Percentiles rank a stretch among this genome's conserved stretches.
These are phyloP conservation scores for Macaria liturata DNA, from an alignment of 2,888 invertebrate genomes.

Conservation along the genomic window DNA sequence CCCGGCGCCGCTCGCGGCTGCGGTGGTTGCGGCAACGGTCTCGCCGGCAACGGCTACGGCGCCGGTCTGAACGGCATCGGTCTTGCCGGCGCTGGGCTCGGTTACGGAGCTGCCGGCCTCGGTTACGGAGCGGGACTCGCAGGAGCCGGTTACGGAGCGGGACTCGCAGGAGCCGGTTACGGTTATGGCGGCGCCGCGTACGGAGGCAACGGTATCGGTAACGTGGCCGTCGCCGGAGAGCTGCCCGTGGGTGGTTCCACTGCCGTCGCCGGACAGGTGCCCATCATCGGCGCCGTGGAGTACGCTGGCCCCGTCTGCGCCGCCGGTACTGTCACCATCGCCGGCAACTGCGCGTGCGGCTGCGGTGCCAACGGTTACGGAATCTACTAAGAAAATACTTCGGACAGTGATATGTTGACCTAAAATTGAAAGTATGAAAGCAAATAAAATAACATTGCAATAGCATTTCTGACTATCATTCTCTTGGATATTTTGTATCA, in stretches of 20 bases:
- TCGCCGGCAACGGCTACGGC: neutral
- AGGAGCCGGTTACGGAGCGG: slow-evolving; percentile 7
- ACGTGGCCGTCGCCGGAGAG: slow-evolving; percentile 45
- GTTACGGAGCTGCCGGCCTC: neutral
- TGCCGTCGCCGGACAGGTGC: slow-evolving; percentile 46
- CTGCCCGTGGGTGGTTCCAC: slow-evolving; percentile 47
- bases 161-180: slow-evolving; percentile 1
- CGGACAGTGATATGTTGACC: too few relatives aligned
- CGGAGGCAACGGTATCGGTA: slow-evolving; percentile 38
- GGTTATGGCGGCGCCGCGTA: slow-evolving; percentile 1
- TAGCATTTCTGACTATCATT: too few relatives aligned
- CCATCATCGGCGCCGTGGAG: slow-evolving; percentile 48
- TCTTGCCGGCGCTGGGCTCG: slow-evolving; percentile 6
- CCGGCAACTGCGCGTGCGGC: slow-evolving; percentile 20
- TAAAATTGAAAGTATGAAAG: neutral
- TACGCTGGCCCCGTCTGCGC: slow-evolving; percentile 46
- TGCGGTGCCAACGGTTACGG: slow-evolving; percentile 18
- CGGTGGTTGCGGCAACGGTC: slow-evolving; percentile 8
- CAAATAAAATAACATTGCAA: too few relatives aligned
- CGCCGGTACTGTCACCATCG: slow-evolving; percentile 37
- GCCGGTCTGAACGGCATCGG: slow-evolving; percentile 2
- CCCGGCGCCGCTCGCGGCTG: slow-evolving; percentile 6
- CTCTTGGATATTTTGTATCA: too few relatives aligned
- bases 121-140: slow-evolving; percentile 5
- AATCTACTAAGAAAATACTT: slow-evolving; percentile 13